These are phyloP conservation scores for Auanema sp. DNA, from an alignment of 2,888 invertebrate species.

Conservation along the genomic window DNA sequence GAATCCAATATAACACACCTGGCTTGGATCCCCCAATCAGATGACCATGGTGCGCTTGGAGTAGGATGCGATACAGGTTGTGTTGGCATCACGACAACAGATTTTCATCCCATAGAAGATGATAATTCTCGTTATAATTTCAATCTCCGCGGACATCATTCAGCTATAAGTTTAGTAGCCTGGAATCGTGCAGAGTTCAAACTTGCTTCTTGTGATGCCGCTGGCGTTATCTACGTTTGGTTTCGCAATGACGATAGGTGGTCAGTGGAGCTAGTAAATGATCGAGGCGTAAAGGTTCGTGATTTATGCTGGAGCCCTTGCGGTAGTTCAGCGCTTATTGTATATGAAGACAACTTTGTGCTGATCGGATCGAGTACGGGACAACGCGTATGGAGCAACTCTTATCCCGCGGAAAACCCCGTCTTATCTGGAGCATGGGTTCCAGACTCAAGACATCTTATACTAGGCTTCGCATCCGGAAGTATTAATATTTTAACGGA, in stretches of 20 bases:
- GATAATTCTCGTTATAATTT: slow-evolving; percentile 73
- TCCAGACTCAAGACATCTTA: slow-evolving; percentile 85
- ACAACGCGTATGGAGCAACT: slow-evolving; percentile 87
- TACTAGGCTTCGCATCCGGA: slow-evolving; percentile 55
- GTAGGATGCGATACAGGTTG: slow-evolving; percentile 58
- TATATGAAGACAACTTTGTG: slow-evolving; percentile 96
- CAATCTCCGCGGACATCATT: slow-evolving; percentile 89
- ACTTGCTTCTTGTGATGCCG: slow-evolving; percentile 92
- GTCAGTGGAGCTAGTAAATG: slow-evolving; percentile 98
- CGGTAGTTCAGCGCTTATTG: slow-evolving; percentile 95
- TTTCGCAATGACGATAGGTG: slow-evolving; percentile 97
- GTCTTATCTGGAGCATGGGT: slow-evolving; percentile 98
- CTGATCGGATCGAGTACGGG: slow-evolving; percentile 75
- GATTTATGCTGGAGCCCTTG: slow-evolving; percentile 99
- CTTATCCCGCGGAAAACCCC: slow-evolving; percentile 75
- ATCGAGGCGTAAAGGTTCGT: slow-evolving; percentile 91
- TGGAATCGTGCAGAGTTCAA: slow-evolving; percentile 99
- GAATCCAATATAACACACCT: slow-evolving; percentile 42
- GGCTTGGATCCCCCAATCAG: slow-evolving; percentile 36
- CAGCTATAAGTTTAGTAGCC: slow-evolving; percentile 72
- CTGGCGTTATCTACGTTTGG: slow-evolving; percentile 93
- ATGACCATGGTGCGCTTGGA: slow-evolving; percentile 43
- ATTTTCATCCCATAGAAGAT: slow-evolving; percentile 34
- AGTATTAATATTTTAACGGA: slow-evolving; percentile 51
- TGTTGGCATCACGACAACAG: slow-evolving; percentile 61